Conservation (phyloP, 2,797 vertebrate species). For the Taeniopygia guttata region DNA sequence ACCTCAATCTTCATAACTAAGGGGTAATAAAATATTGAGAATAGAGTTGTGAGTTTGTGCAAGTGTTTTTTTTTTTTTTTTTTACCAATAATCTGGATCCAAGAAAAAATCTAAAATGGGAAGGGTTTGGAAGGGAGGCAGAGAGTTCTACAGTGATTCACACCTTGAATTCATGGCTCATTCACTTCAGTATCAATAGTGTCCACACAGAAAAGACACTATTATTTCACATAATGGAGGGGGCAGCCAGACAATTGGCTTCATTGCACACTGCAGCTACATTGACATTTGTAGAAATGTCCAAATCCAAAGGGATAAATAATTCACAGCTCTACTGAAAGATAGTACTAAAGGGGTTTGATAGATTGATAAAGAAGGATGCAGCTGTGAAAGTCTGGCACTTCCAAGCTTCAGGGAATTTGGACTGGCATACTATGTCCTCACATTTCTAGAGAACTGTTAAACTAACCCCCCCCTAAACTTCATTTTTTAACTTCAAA, state of each 20-base stretch:
- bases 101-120: not conserved
- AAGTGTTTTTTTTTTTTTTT: not conserved
- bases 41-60: not conserved
- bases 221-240: conserved; percentile 24
- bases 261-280: conserved; percentile 13
- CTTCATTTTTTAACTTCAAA: conserved; percentile 24
- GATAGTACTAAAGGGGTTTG: conserved; percentile 4
- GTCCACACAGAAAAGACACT: conserved; percentile 25
- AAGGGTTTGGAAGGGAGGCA: not conserved
- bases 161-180: conserved; percentile 26
- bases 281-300: conserved; percentile 52
- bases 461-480: not conserved
- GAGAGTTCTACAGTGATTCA: not conserved
- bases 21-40: not conserved
- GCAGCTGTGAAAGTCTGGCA: not conserved
- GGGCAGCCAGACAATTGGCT: not conserved
- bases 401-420: not conserved
- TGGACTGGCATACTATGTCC: not conserved
- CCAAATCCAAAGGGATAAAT: conserved; percentile 57
- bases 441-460: conserved; percentile 3
- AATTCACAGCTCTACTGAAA: conserved; percentile 61
- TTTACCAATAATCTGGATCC: not conserved
- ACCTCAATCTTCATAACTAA: not conserved
- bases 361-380: conserved; percentile 34
- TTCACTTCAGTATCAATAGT: conserved; percentile 34